Conservation (phyloP, 30 jellyfish, hydroid and myxozoan genomes). For the Aurelia aurita complex sp. Pacific region DNA sequence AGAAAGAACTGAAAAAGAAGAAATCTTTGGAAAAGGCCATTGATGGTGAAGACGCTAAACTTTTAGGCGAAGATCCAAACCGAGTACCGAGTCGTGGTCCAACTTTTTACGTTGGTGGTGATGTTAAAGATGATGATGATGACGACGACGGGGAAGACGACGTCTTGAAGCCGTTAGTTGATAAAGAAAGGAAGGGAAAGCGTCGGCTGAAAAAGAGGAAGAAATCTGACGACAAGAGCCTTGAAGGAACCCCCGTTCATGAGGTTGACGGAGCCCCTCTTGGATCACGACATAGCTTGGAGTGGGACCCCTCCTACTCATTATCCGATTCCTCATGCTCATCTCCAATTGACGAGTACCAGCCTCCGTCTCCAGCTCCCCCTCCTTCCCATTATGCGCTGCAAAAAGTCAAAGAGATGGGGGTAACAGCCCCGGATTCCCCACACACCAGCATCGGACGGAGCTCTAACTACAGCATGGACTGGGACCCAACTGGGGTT, state of each 20-base stretch:
- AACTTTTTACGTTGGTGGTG: slow-evolving; percentile 51
- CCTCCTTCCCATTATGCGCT: slow-evolving; percentile 70
- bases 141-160: slow-evolving; percentile 19
- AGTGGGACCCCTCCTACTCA: slow-evolving; percentile 81
- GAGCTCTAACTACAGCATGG: slow-evolving; percentile 76
- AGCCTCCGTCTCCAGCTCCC: slow-evolving; percentile 71
- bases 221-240: slow-evolving; percentile 12
- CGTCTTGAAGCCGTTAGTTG: slow-evolving; percentile 16
- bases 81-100: slow-evolving; percentile 82
- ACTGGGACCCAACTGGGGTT: slow-evolving; percentile 90
- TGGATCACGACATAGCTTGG: slow-evolving; percentile 44
- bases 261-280: slow-evolving; percentile 25
- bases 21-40: slow-evolving; percentile 1
- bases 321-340: slow-evolving; percentile 77
- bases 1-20: slow-evolving; percentile 14
- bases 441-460: slow-evolving; percentile 69
- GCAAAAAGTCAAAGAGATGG: slow-evolving; percentile 59
- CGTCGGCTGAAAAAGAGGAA: slow-evolving; percentile 15
- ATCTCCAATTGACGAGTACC: slow-evolving; percentile 67
- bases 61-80: slow-evolving; percentile 44
- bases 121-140: slow-evolving; percentile 15
- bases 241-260: slow-evolving; percentile 40
- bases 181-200: slow-evolving; percentile 16
- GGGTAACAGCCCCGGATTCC: slow-evolving; percentile 49
- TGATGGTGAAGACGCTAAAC: slow-evolving; percentile 34